These are phyloP conservation scores for Diarsia brunnea DNA, from an alignment of 2,888 invertebrate species.

Conservation along the genomic window DNA sequence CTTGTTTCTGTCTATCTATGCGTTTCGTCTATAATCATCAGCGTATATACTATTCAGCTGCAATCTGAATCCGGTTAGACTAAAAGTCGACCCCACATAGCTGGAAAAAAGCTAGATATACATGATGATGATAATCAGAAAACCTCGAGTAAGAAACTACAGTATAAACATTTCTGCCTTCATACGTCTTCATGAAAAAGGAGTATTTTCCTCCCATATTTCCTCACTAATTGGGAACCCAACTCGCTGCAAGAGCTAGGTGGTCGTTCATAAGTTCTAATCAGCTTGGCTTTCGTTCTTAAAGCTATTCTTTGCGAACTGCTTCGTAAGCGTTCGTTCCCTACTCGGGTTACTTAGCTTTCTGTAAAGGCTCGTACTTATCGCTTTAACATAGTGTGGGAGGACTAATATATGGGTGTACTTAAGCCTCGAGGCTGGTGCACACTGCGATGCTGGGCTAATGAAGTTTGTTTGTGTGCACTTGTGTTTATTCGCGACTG, in stretches of 20 bases:
- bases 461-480: neutral
- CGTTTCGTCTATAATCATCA: neutral
- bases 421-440: slow-evolving; percentile 13
- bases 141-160: too few species aligned
- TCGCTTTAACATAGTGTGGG: slow-evolving; percentile 38
- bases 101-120: too few species aligned
- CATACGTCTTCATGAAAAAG: slow-evolving; percentile 11
- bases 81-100: too few species aligned
- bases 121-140: neutral
- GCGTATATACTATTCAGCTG: too few species aligned
- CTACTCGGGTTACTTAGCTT: slow-evolving; percentile 49
- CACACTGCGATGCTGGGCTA: neutral
- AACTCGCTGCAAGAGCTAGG: slow-evolving; percentile 15
- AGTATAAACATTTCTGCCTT: neutral
- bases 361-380: slow-evolving; percentile 21
- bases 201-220: slow-evolving; percentile 20
- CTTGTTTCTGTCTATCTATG: neutral
- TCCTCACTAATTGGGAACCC: slow-evolving; percentile 53
- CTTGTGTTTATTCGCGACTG: neutral
- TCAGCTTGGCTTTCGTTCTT: slow-evolving; percentile 55
- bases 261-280: slow-evolving; percentile 60
- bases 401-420: slow-evolving; percentile 28
- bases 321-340: slow-evolving; percentile 50
- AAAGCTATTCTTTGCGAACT: slow-evolving; percentile 54
- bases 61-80: too few species aligned